A percentile compares a stretch with the other conserved stretches of the same genome.
These are phyloP conservation scores for Plebejus anna DNA, from an alignment of 2,888 invertebrate genomes.

Conservation along the genomic window DNA sequence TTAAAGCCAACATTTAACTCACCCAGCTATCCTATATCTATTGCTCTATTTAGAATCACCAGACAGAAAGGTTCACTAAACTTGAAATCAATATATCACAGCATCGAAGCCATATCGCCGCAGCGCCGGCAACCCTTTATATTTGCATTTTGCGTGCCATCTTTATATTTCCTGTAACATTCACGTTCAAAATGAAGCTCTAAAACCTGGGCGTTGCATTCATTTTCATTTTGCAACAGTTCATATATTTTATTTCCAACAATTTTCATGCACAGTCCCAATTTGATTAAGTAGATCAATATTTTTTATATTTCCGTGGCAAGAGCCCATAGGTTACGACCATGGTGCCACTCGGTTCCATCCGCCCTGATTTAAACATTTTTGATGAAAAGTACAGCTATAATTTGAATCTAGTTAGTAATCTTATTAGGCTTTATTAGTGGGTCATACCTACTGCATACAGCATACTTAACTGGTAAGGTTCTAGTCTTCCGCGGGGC, in stretches of 20 bases:
- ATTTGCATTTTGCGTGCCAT: conserved; percentile 24
- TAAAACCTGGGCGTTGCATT: not conserved
- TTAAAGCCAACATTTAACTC: not conserved
- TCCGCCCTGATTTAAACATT: not conserved
- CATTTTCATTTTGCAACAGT: not conserved
- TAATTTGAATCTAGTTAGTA: not conserved
- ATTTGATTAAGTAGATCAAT: conserved; percentile 19
- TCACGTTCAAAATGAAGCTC: not conserved
- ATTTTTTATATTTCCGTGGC: conserved; percentile 26
- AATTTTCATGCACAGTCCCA: conserved; percentile 18
- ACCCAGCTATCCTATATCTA: not conserved
- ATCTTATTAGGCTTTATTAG: no score
- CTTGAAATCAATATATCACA: conserved; percentile 27
- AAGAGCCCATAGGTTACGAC: not conserved
- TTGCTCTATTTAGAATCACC: conserved; percentile 20
- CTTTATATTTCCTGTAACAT: conserved; percentile 4
- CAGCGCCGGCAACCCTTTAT: conserved; percentile 20
- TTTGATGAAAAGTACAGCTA: not conserved
- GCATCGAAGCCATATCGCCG: conserved; percentile 24
- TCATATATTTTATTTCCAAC: not conserved
- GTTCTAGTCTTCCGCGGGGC: no score
- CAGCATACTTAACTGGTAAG: no score
- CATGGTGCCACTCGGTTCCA: conserved; percentile 26
- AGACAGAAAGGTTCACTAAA: conserved; percentile 12
- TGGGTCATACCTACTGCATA: no score